phyloP scores from a whole-genome alignment of 2,797 vertebrate species.

The Loris lydekkerianus region DNA sequence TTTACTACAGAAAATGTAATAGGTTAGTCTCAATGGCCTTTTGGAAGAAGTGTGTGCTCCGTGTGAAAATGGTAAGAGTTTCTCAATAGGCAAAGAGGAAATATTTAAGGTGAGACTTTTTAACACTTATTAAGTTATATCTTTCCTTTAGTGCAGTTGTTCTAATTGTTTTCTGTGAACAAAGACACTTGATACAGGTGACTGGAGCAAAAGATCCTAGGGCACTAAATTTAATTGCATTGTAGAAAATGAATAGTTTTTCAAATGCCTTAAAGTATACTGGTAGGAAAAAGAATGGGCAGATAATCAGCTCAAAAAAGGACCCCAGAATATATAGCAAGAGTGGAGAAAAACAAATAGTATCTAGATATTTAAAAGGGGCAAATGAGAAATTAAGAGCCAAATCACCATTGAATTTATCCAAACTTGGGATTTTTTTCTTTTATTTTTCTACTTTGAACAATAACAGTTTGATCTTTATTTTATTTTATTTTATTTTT shows the following conservation, averaged over 20 bases:
- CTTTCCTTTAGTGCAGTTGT: slow-evolving; percentile 73
- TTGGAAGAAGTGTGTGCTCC: slow-evolving; percentile 63
- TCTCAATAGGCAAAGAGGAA: slow-evolving; percentile 73
- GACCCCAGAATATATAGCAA: neutral
- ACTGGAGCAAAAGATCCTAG: slow-evolving; percentile 65
- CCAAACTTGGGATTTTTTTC: slow-evolving; percentile 47
- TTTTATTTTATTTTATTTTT: no score
- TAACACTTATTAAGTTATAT: slow-evolving; percentile 17
- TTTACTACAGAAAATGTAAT: slow-evolving; percentile 55
- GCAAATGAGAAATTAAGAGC: slow-evolving; percentile 30
- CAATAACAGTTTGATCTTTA: slow-evolving; percentile 59
- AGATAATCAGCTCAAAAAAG: slow-evolving; percentile 57
- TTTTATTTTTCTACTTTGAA: slow-evolving; percentile 53
- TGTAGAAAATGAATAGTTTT: slow-evolving; percentile 80
- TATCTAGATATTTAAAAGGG: slow-evolving; percentile 47
- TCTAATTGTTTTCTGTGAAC: slow-evolving; percentile 70
- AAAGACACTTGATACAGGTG: slow-evolving; percentile 79
- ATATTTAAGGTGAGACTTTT: slow-evolving; percentile 77
- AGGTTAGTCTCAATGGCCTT: slow-evolving; percentile 64
- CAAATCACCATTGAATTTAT: slow-evolving; percentile 35
- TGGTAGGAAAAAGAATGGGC: slow-evolving; percentile 61
- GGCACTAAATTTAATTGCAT: slow-evolving; percentile 46
- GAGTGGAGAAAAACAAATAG: slow-evolving; percentile 10
- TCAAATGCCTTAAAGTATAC: slow-evolving; percentile 71
- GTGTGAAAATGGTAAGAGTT: slow-evolving; percentile 68